Evolutionary conservation across 2,113 vertebrate species (phyloP).

Genomic region (cat (Felis catus)): DNA sequence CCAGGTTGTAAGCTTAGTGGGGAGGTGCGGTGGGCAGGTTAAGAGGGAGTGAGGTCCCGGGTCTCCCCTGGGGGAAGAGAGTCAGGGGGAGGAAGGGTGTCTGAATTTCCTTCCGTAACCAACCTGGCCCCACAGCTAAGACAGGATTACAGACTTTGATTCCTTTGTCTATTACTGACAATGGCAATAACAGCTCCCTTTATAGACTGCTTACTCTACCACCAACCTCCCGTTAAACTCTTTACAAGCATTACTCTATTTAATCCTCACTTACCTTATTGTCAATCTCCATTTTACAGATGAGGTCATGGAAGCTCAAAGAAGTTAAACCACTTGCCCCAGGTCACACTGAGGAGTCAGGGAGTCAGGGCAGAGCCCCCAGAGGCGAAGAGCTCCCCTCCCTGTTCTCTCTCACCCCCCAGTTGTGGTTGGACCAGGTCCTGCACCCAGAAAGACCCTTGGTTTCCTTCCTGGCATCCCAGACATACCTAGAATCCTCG

Average conservation of each 20-base stretch:
- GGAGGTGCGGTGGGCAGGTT: background rate
- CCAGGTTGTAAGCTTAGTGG: background rate
- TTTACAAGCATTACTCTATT: background rate
- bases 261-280: background rate
- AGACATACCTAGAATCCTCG: background rate
- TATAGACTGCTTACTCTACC: background rate
- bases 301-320: background rate
- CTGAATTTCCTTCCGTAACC: background rate
- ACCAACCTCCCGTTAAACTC: background rate
- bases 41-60: background rate
- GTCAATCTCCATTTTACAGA: background rate
- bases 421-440: background rate
- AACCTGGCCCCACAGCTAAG: background rate
- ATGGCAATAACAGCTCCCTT: accelerated
- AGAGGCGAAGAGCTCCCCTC: background rate
- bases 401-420: background rate
- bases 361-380: background rate
- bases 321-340: background rate
- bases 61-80: background rate
- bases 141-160: background rate
- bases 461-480: background rate
- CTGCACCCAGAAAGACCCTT: background rate
- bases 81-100: accelerated
- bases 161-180: background rate
- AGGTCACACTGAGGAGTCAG: background rate